A percentile compares a stretch with the other conserved stretches of the same genome.
Evolutionary conservation across 2,888 invertebrate genomes (phyloP).

Genomic region (Pseudanteris insignis): DNA sequence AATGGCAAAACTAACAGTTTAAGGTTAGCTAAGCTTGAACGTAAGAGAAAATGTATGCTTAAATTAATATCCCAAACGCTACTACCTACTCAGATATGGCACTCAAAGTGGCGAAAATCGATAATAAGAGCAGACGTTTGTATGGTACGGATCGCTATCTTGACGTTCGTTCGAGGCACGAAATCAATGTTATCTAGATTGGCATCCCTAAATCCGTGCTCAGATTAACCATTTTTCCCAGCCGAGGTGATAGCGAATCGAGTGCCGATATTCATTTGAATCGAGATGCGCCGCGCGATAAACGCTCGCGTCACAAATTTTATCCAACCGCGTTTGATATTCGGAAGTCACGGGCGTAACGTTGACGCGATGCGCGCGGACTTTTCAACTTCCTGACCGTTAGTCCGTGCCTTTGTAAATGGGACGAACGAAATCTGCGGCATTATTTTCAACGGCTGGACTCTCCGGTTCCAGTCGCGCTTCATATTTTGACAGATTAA

Average conservation of each 20-base stretch:
- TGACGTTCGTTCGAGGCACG: constrained; percentile 6
- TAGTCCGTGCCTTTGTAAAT: too few relatives aligned
- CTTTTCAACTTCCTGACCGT: too few relatives aligned
- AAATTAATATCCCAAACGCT: constrained; percentile 8
- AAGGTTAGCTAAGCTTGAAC: too few relatives aligned
- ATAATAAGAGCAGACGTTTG: constrained; percentile 19
- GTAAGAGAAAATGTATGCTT: background rate
- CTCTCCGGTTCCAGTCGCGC: background rate
- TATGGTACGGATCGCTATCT: constrained; percentile 22
- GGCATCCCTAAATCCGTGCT: constrained; percentile 1
- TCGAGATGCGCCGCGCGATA: too few relatives aligned
- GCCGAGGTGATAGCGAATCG: constrained; percentile 3
- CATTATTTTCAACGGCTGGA: too few relatives aligned
- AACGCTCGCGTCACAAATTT: background rate
- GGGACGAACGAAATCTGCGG: too few relatives aligned
- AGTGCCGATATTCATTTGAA: constrained; percentile 5
- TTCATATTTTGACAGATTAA: constrained; percentile 29
- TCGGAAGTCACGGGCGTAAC: too few relatives aligned
- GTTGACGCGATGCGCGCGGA: background rate
- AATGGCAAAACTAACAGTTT: too few relatives aligned
- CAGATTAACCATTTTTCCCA: constrained; percentile 11
- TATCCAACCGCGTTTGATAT: background rate
- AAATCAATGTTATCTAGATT: constrained; percentile 23
- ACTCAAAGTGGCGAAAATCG: constrained; percentile 6
- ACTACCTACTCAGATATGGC: background rate